Evolutionary conservation across 1,140 invertebrate species (phyloP), one percentile per base, ranked within the genome.

Genomic region (Cyclargus thomasi): DNA sequence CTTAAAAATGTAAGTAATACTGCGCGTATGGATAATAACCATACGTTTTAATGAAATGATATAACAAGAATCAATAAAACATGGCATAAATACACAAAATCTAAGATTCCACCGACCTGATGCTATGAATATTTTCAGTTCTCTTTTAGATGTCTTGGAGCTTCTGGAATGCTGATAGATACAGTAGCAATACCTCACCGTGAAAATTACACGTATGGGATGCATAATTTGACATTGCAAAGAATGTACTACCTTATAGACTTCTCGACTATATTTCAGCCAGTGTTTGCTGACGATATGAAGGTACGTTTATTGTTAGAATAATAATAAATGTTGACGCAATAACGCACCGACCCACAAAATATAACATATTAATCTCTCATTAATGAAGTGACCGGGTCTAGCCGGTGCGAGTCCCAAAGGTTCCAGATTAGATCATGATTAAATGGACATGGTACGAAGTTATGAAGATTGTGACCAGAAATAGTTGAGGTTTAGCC

Each of bases 191-290:
- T 76, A 35, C 64, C 70, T 2, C 72, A 69, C 63, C 69, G 47
- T 4, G 74, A 75, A 11, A 74, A 77, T 6, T 72, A 65, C 18
- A 55, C 73, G 11, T 70, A 78, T 20, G 78, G 76, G 1, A 75
- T 83, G 75, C 18, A 22, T 17, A 70, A 63, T 47, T 39, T 82
- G 18, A 70, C 20, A 1, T 63, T 55, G 47, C 53, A 68, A 14
- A 68, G 66, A 18, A 64, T 65, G 6, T 82, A 78, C 57, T 17
- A 35, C 3, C 65, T 68, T 7, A 68, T 77, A 0, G 67, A 80
- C n/a, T 73, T 81, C 10, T 74, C 76, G 17, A 71, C 71, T 8
- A 69, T 82, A 8, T 81, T 81, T 59, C 65, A 67, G 17, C 36
- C 65, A 7, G 53, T 71, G 35, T 65, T 72, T 55, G 18, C 11